Evolutionary conservation across 2,888 invertebrate species (phyloP).

Genomic region (Leucophenga montana): DNA sequence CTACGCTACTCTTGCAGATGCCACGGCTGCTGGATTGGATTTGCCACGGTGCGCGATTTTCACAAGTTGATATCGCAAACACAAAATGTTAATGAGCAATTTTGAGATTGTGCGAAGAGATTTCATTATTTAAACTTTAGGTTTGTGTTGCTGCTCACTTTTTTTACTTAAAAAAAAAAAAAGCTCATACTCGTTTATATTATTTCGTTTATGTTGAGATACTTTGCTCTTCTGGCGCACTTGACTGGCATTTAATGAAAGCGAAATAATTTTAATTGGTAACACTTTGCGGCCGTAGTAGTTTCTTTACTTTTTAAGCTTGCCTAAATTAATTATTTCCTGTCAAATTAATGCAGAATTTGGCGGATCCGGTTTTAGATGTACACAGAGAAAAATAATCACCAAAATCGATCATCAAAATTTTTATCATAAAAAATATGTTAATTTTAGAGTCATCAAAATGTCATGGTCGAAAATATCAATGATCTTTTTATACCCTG

Average conservation of each 20-base stretch:
- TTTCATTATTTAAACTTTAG: constrained; percentile 69
- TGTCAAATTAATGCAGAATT: constrained; percentile 61
- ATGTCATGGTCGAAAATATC: too few species aligned
- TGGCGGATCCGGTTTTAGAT: constrained; percentile 37
- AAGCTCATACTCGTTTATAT: constrained; percentile 45
- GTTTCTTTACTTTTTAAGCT: constrained; percentile 1
- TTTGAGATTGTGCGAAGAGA: constrained; percentile 74
- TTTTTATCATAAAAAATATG: too few species aligned
- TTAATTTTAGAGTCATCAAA: too few species aligned
- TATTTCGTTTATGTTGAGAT: constrained; percentile 57
- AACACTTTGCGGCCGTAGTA: neutral
- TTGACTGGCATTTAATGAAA: constrained; percentile 50
- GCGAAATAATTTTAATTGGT: constrained; percentile 64
- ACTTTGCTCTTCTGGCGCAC: constrained; percentile 18
- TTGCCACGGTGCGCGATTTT: constrained; percentile 62
- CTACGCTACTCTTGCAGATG: constrained; percentile 2
- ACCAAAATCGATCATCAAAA: neutral
- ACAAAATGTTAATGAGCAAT: constrained; percentile 74
- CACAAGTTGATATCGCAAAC: constrained; percentile 73
- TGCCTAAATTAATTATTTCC: constrained; percentile 63
- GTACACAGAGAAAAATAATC: constrained; percentile 43
- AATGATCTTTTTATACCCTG: too few species aligned
- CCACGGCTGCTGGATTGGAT: constrained; percentile 1
- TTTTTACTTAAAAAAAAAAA: constrained; percentile 32
- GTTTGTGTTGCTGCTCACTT: constrained; percentile 34